phyloP scores from a whole-genome alignment of 2,888 invertebrate genomes.

The Morpho helenor region DNA sequence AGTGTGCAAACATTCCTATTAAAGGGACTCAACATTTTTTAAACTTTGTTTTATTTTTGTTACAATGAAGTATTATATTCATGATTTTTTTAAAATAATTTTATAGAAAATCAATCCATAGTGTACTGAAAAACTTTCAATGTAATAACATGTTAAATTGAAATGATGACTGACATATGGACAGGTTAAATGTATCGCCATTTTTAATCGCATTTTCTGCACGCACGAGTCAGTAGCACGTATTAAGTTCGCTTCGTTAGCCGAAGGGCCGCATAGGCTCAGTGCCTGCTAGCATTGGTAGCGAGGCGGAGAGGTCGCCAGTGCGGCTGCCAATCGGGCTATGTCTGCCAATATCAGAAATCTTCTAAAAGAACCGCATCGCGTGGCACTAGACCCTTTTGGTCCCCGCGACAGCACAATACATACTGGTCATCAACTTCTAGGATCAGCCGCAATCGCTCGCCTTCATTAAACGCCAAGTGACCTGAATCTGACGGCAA shows the following conservation, averaged over 20 bases:
- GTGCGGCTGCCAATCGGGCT: slow-evolving; percentile 66
- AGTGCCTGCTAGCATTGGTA: slow-evolving; percentile 26
- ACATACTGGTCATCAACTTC: slow-evolving; percentile 88
- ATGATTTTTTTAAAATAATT: no score
- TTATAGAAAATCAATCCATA: no score
- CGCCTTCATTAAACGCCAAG: slow-evolving; percentile 87
- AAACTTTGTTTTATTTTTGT: no score
- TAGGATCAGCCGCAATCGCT: slow-evolving; percentile 84
- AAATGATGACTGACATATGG: no score
- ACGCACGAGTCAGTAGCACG: neutral
- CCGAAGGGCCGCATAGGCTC: slow-evolving; percentile 8
- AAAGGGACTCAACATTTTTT: no score
- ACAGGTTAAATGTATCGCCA: no score
- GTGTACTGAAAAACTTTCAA: no score
- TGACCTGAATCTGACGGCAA: slow-evolving; percentile 88
- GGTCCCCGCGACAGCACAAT: slow-evolving; percentile 86
- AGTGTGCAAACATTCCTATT: no score
- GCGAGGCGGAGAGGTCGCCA: slow-evolving; percentile 61
- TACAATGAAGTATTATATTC: no score
- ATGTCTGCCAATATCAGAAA: slow-evolving; percentile 71
- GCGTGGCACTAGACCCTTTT: slow-evolving; percentile 87
- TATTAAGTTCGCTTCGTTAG: slow-evolving; percentile 2
- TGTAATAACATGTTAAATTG: no score
- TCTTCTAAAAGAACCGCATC: slow-evolving; percentile 81
- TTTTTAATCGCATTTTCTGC: no score